A percentile compares a stretch with the other conserved stretches of the same genome.
These are phyloP conservation scores for Chirona hameri DNA, from an alignment of 2,888 invertebrate species.

Conservation along the genomic window DNA sequence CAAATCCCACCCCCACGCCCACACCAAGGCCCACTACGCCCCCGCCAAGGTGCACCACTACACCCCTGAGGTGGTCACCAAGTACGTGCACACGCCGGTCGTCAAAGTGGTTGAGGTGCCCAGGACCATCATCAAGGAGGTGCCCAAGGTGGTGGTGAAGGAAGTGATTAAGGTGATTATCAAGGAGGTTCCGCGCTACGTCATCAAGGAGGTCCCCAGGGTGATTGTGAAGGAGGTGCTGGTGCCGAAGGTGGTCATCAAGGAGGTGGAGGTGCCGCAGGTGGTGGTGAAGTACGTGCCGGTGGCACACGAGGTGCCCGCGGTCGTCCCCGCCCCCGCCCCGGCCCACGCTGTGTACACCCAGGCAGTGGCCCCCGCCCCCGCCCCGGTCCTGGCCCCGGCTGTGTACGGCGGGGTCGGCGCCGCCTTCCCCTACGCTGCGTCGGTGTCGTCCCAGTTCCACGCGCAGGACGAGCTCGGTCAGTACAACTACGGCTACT, in stretches of 20 bases:
- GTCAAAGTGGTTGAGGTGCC: slow-evolving; percentile 2
- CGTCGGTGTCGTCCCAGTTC: slow-evolving; percentile 26
- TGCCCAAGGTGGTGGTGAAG: neutral
- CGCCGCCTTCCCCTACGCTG: neutral
- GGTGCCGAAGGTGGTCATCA: neutral
- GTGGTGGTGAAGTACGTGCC: neutral
- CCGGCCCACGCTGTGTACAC: neutral
- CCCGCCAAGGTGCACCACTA: neutral
- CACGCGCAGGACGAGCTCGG: slow-evolving; percentile 34
- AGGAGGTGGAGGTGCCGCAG: neutral
- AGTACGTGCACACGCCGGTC: neutral
- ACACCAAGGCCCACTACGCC: neutral
- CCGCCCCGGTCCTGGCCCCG: neutral
- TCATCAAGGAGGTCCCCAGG: neutral
- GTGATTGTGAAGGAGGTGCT: too few relatives aligned
- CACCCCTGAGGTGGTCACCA: neutral
- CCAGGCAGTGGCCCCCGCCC: neutral
- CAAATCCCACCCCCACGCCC: neutral
- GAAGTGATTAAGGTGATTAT: neutral
- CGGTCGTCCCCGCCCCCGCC: neutral
- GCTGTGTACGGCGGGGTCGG: neutral
- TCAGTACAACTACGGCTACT: slow-evolving; percentile 34
- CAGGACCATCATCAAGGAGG: neutral
- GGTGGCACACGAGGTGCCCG: neutral
- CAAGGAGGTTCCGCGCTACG: neutral